Evolutionary conservation across 2,113 vertebrate species (phyloP), one percentile per base, ranked within the genome.

Genomic region (Triplophysa dalaica): DNA sequence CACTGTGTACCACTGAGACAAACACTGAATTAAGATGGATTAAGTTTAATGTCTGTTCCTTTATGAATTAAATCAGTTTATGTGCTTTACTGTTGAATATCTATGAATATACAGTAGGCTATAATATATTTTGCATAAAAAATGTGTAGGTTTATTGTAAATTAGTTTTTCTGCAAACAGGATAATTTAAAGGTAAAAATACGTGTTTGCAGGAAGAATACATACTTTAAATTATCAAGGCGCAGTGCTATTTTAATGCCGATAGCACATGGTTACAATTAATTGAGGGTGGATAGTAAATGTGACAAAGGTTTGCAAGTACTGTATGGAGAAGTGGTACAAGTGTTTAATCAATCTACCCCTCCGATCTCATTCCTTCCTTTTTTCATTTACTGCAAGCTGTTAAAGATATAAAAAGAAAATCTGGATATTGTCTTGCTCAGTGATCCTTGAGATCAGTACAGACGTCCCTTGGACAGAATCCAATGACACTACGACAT

Each of bases 11-110:
- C 79, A 81, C 77, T 81, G 67, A 84, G 75, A 81, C 68, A 81
- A 84, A 84, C 52, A 75, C n/a, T 19, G 52, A 78, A 84, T 84
- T 81, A 78, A 52, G 72, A 48, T 61, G 73, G 79, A 74, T 81
- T 78, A 84, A 81, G 54, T 56, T 43, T 64, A 45, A 75, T 77
- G 62, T 80, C 63, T 45, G 67, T 62, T 81, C 68, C 80, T 81
- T 62, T 66, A 77, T 80, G 60, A 72, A 50, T 56, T 52, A 26
- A 29, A 10, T 41, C 10, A 14, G 73, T 81, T 48, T 62, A 77
- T 78, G 62, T 68, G 50, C 64, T 38, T 83, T 76, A 38, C 62
- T 29, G 67, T 67, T 70, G 61, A 77, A 61, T 70, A 73, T 22
- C 77, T 76, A 43, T 24, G 63, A 24, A 8, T 43, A 54, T 22